Evolutionary conservation across 2,888 invertebrate genomes (phyloP).

Genomic region (Hyposoter didymator): DNA sequence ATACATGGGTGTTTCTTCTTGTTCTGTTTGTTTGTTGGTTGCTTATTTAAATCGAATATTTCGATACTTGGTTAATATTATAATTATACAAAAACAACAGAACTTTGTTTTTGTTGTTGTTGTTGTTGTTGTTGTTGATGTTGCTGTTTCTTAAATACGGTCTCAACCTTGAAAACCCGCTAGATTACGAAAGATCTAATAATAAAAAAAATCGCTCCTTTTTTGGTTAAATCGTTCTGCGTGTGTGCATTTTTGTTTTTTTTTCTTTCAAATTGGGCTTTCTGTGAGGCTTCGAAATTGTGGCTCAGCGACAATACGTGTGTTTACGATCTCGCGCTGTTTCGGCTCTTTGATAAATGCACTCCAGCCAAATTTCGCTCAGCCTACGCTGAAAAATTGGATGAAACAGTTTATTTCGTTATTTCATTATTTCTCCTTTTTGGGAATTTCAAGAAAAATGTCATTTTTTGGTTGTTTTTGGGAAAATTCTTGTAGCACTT

Average conservation of each 20-base stretch:
- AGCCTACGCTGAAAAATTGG: constrained; percentile 81
- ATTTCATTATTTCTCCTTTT: no score
- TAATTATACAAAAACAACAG: constrained; percentile 83
- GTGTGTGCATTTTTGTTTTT: constrained; percentile 50
- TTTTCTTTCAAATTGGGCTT: constrained; percentile 57
- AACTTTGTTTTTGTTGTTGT: constrained; percentile 70
- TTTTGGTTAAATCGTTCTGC: constrained; percentile 49
- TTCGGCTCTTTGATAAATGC: constrained; percentile 75
- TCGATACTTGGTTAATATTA: constrained; percentile 81
- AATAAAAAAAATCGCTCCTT: constrained; percentile 63
- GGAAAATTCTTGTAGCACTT: background rate
- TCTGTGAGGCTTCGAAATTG: background rate
- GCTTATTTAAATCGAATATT: constrained; percentile 79
- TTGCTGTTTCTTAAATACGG: constrained; percentile 53
- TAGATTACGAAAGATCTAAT: constrained; percentile 75
- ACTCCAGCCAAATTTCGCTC: constrained; percentile 74
- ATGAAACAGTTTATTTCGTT: background rate
- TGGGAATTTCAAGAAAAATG: background rate
- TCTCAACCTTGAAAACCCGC: constrained; percentile 59
- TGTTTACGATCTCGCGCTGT: constrained; percentile 67
- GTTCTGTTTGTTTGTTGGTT: constrained; percentile 62
- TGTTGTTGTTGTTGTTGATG: background rate
- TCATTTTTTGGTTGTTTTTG: background rate
- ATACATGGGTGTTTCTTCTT: constrained; percentile 79
- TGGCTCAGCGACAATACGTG: background rate